Evolutionary conservation across 23 tunicate species (phyloP).

Genomic region (Ciona savignyi): DNA sequence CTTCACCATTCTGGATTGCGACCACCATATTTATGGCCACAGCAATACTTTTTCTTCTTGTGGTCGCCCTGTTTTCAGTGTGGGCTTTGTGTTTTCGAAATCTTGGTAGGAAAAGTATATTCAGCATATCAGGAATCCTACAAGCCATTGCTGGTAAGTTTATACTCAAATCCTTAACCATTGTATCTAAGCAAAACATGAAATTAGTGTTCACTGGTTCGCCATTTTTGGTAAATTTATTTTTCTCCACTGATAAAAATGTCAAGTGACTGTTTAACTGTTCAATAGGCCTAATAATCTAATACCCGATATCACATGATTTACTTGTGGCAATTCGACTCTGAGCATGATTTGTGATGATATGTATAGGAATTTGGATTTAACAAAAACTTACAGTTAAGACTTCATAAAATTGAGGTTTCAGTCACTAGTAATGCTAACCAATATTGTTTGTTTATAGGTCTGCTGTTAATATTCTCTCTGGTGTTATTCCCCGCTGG

Average conservation of each 20-base stretch:
- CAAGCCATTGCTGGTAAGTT: constrained; percentile 85
- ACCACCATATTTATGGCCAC: constrained; percentile 55
- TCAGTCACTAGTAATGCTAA: not conserved
- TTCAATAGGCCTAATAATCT: too few species aligned
- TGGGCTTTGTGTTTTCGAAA: constrained; percentile 66
- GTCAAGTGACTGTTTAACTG: too few species aligned
- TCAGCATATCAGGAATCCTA: constrained; percentile 76
- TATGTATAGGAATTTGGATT: too few species aligned
- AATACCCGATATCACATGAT: too few species aligned
- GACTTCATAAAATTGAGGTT: not conserved
- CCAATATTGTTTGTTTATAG: constrained; percentile 20
- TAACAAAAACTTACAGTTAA: too few species aligned
- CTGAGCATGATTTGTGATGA: too few species aligned
- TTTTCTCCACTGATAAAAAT: too few species aligned
- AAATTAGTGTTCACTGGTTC: too few species aligned
- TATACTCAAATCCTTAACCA: too few species aligned
- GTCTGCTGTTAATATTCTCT: constrained; percentile 60
- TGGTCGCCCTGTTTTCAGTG: constrained; percentile 58
- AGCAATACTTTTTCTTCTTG: constrained; percentile 30
- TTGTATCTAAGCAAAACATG: too few species aligned
- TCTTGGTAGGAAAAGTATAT: constrained; percentile 76
- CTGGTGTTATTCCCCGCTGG: constrained; percentile 88
- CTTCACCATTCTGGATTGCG: constrained; percentile 84
- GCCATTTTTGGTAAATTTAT: too few species aligned
- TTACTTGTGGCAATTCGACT: too few species aligned